Conservation (phyloP, 2,888 invertebrate species). For the Neoascia interrupta region DNA sequence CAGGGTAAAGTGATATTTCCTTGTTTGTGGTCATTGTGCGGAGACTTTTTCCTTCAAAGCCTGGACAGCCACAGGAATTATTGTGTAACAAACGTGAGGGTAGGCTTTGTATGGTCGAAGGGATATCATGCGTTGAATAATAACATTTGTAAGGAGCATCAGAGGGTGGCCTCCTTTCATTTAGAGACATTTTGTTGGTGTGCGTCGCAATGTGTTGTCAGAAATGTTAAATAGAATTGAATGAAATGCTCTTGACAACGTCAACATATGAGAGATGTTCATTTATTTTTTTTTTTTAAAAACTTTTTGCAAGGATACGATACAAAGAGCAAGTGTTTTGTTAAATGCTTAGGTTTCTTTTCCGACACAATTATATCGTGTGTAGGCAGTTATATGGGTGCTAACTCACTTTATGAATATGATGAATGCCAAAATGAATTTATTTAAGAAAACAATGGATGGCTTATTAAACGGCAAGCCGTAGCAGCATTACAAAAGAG, state of each 20-base stretch:
- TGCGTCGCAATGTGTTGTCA: conserved; percentile 14
- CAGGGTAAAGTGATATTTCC: conserved; percentile 22
- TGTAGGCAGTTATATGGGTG: too few relatives aligned
- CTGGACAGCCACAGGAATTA: conserved; percentile 1
- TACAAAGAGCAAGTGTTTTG: conserved; percentile 18
- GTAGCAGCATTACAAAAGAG: too few relatives aligned
- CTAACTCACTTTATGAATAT: too few relatives aligned
- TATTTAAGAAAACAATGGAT: too few relatives aligned
- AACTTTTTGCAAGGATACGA: background rate
- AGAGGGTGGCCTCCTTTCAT: conserved; percentile 16
- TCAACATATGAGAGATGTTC: conserved; percentile 15
- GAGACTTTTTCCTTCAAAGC: background rate
- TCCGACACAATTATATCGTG: too few relatives aligned
- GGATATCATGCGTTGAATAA: too few relatives aligned
- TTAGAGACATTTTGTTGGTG: conserved; percentile 17
- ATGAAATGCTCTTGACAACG: conserved; percentile 16
- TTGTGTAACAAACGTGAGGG: conserved; percentile 1
- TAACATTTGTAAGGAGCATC: too few relatives aligned
- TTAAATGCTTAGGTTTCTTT: background rate
- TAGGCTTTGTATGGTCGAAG: background rate
- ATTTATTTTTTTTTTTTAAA: conserved; percentile 21
- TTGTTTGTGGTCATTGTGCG: conserved; percentile 15
- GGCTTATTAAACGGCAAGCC: too few relatives aligned
- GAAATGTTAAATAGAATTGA: conserved; percentile 18
- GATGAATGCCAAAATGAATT: too few relatives aligned